These are phyloP conservation scores for Apus apus DNA, from an alignment of 2,113 vertebrate genomes.

Conservation along the genomic window DNA sequence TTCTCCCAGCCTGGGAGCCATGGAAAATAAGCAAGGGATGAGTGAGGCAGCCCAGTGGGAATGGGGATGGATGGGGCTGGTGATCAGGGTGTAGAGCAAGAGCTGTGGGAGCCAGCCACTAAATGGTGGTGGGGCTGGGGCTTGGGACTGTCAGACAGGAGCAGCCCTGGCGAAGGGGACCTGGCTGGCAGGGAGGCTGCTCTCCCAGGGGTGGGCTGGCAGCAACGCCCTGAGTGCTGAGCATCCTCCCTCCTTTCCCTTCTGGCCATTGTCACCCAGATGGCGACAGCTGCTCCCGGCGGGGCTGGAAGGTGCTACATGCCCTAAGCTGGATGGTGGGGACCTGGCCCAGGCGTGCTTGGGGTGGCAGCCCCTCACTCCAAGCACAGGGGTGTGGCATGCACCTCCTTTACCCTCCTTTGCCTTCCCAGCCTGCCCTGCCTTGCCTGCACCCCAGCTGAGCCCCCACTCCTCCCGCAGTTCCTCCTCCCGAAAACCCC, in stretches of 20 bases:
- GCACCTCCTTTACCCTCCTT: constrained; percentile 21
- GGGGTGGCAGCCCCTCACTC: not conserved
- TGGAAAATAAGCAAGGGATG: not conserved
- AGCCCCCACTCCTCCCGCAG: not conserved
- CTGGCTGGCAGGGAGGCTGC: not conserved
- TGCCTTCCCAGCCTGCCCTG: constrained; percentile 2
- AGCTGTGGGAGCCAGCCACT: not conserved
- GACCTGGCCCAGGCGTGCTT: not conserved
- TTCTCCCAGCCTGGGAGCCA: not conserved
- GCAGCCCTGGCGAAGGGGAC: not conserved
- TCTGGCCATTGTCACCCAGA: constrained; percentile 3
- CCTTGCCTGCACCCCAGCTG: constrained; percentile 18
- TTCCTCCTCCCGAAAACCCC: not conserved
- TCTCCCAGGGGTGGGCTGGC: not conserved
- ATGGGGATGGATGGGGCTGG: not conserved
- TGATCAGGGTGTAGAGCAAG: not conserved
- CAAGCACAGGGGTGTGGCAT: not conserved
- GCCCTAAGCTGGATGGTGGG: not conserved
- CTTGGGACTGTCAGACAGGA: not conserved
- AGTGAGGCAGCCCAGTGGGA: not conserved
- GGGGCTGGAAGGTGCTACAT: not conserved
- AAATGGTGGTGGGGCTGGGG: not conserved
- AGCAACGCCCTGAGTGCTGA: not conserved
- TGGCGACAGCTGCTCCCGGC: fast-evolving
- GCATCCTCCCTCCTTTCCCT: constrained; percentile 3